phyloP scores from a whole-genome alignment of 1,140 invertebrate genomes.

The Trichoplusia ni region DNA sequence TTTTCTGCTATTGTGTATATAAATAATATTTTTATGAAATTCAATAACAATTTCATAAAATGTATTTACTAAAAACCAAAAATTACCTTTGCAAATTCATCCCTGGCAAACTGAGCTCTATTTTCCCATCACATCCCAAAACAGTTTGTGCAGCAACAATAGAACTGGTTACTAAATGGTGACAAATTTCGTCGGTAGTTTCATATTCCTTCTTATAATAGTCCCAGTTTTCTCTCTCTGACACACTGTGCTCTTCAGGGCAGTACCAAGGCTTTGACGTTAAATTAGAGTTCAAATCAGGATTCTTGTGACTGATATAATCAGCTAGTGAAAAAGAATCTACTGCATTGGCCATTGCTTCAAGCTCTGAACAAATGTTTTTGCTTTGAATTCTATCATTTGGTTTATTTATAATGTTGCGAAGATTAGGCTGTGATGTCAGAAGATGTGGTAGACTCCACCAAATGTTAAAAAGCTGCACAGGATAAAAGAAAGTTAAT shows the following conservation, averaged over 20 bases:
- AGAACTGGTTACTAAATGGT: conserved; percentile 45
- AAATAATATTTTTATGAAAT: too few species aligned
- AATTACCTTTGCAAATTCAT: conserved; percentile 57
- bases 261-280: conserved; percentile 56
- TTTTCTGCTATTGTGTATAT: too few species aligned
- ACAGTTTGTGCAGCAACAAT: conserved; percentile 42
- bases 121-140: conserved; percentile 38
- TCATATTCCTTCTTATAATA: conserved; percentile 52
- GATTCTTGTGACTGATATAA: conserved; percentile 40
- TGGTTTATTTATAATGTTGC: conserved; percentile 23
- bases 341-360: conserved; percentile 50
- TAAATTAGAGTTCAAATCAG: conserved; percentile 37
- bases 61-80: too few species aligned
- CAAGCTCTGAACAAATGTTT: conserved; percentile 36
- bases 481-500: conserved; percentile 29
- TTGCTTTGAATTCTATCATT: conserved; percentile 19
- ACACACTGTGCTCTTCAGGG: conserved; percentile 60
- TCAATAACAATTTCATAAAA: too few species aligned
- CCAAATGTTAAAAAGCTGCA: conserved; percentile 58
- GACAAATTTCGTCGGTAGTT: conserved; percentile 49
- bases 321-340: conserved; percentile 66
- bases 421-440: conserved; percentile 24
- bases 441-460: conserved; percentile 58
- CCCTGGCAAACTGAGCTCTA: conserved; percentile 43
- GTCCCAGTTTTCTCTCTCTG: conserved; percentile 61